Evolutionary conservation across 2,113 vertebrate species (phyloP).

Genomic region (Tautogolabrus adspersus): DNA sequence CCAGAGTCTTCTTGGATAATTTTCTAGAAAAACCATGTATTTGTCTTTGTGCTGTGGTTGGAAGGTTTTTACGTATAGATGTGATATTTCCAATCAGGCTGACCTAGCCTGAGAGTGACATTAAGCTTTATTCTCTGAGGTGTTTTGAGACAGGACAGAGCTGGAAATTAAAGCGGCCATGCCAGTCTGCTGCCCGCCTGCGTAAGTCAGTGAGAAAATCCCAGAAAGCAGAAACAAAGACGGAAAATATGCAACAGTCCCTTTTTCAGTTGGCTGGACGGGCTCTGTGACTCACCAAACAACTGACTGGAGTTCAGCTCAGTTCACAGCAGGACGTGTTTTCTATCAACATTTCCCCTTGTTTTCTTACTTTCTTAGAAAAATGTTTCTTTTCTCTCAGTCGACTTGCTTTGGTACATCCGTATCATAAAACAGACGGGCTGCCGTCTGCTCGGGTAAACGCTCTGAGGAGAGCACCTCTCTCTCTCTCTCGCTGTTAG

Average conservation of each 20-base stretch:
- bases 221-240: conserved; percentile 40
- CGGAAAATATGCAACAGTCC: conserved; percentile 63
- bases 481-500: conserved; percentile 32
- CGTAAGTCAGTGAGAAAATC: conserved; percentile 49
- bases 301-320: conserved; percentile 61
- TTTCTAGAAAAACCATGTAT: conserved; percentile 14
- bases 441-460: conserved; percentile 6
- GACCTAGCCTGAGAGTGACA: conserved; percentile 38
- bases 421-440: conserved; percentile 3
- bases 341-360: conserved; percentile 54
- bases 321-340: conserved; percentile 54
- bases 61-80: conserved; percentile 51
- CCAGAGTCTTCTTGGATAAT: conserved; percentile 7
- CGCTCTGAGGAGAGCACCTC: conserved; percentile 21
- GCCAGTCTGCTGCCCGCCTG: conserved; percentile 59
- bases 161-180: conserved; percentile 66
- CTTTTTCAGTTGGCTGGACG: conserved; percentile 53
- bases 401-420: neutral
- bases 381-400: conserved; percentile 26
- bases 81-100: conserved; percentile 62
- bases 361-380: conserved; percentile 44
- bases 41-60: conserved; percentile 35
- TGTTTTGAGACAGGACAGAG: conserved; percentile 64
- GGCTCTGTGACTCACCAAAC: conserved; percentile 69
- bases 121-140: conserved; percentile 49